Conservation (phyloP, 2,113 vertebrate genomes). For the Canis aureus region DNA sequence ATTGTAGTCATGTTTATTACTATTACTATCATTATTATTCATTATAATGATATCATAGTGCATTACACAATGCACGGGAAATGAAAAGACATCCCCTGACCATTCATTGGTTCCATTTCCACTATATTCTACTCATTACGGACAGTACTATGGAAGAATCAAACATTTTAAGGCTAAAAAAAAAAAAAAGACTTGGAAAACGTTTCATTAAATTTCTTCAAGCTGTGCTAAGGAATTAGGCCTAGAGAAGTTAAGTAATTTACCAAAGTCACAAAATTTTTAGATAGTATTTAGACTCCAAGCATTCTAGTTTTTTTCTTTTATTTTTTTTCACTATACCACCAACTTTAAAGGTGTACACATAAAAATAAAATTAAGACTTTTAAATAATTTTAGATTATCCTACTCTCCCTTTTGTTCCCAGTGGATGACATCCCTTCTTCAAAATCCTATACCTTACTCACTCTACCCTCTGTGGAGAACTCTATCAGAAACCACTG, state of each 20-base stretch:
- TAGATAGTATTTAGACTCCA: neutral
- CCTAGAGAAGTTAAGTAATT: neutral
- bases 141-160: neutral
- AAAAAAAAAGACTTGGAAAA: neutral
- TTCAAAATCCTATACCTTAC: neutral
- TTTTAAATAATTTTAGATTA: neutral
- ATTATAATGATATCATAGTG: neutral
- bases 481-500: neutral
- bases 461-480: neutral
- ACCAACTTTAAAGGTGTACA: neutral
- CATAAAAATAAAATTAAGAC: neutral
- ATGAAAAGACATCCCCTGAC: neutral
- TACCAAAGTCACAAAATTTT: neutral
- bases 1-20: neutral
- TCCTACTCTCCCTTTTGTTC: neutral
- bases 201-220: neutral
- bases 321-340: neutral
- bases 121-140: neutral
- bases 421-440: neutral
- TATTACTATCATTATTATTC: neutral
- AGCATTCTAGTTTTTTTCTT: neutral
- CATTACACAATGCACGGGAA: neutral
- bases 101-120: neutral
- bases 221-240: neutral
- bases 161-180: slow-evolving; percentile 39